Conservation (phyloP, 2,888 invertebrate species). For the Leuctra nigra region DNA sequence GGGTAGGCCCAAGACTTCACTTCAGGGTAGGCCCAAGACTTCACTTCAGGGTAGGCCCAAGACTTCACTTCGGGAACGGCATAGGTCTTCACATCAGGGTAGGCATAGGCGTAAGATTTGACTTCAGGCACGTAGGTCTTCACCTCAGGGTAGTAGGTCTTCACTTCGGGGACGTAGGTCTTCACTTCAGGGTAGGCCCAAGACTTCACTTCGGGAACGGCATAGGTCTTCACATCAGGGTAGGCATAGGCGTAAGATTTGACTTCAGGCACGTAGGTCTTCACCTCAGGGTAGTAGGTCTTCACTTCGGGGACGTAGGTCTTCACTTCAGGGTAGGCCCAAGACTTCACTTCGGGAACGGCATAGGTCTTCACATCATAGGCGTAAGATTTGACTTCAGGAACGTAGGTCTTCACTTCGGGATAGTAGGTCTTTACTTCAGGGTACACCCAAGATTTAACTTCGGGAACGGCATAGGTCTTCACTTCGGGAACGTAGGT, state of each 20-base stretch:
- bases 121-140: too few relatives aligned
- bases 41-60: constrained; percentile 25
- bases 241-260: neutral
- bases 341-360: neutral
- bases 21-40: constrained; percentile 33
- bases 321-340: constrained; percentile 27
- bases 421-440: constrained; percentile 32
- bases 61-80: constrained; percentile 4
- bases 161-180: constrained; percentile 28
- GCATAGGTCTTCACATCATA: neutral
- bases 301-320: constrained; percentile 28
- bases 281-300: too few relatives aligned
- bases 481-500: too few relatives aligned
- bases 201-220: constrained; percentile 2
- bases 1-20: neutral
- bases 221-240: neutral
- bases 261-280: too few relatives aligned
- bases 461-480: constrained; percentile 5
- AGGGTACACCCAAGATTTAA: neutral
- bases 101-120: neutral
- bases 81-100: neutral
- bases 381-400: too few relatives aligned
- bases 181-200: constrained; percentile 27
- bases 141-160: too few relatives aligned
- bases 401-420: too few relatives aligned